These are phyloP conservation scores for Laspeyria flexula DNA, from an alignment of 2,888 invertebrate genomes.

Conservation along the genomic window DNA sequence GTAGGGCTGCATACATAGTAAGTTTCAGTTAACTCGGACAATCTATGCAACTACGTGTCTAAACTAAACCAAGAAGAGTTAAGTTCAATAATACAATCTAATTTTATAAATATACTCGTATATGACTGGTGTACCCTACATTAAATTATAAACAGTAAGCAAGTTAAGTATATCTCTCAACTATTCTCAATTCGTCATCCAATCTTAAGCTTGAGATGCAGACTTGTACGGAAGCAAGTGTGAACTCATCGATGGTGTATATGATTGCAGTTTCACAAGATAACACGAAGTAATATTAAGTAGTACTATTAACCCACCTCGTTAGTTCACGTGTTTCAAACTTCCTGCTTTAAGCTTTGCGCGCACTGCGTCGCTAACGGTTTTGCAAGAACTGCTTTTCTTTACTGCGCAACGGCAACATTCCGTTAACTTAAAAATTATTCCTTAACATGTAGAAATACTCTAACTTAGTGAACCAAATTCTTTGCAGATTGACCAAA, in stretches of 20 bases:
- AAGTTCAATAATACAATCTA: too few species aligned
- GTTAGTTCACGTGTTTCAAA: slow-evolving; percentile 59
- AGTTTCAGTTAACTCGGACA: not conserved
- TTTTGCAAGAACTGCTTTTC: slow-evolving; percentile 56
- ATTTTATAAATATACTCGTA: too few species aligned
- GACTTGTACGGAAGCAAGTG: slow-evolving; percentile 44
- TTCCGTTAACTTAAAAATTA: slow-evolving; percentile 50
- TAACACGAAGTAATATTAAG: slow-evolving; percentile 56
- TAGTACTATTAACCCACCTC: slow-evolving; percentile 58
- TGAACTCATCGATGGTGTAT: too few species aligned
- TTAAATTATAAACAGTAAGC: slow-evolving; percentile 26
- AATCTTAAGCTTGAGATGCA: slow-evolving; percentile 19
- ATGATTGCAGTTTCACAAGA: slow-evolving; percentile 54
- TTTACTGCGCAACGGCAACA: slow-evolving; percentile 46
- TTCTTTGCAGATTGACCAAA: not conserved
- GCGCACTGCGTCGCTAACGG: slow-evolving; percentile 63
- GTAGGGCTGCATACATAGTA: slow-evolving; percentile 52
- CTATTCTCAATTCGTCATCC: not conserved
- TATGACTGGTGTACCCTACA: too few species aligned
- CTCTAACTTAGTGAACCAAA: not conserved
- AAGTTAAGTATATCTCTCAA: not conserved
- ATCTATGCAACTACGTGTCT: not conserved
- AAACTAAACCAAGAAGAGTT: too few species aligned
- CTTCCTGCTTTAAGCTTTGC: slow-evolving; percentile 59
- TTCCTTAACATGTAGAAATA: slow-evolving; percentile 18